phyloP scores from a whole-genome alignment of 2,888 invertebrate species.

The Allolobophora icterica region DNA sequence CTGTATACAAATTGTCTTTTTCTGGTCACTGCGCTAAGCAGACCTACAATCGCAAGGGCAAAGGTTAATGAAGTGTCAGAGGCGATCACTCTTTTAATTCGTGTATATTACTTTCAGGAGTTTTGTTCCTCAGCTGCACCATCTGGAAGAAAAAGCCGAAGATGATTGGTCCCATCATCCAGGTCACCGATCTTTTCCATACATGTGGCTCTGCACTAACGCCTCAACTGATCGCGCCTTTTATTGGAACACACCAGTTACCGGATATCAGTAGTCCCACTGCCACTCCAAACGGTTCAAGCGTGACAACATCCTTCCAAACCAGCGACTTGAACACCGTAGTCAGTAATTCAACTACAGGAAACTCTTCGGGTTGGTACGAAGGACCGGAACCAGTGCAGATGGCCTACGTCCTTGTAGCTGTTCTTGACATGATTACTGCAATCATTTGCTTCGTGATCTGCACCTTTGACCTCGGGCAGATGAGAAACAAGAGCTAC shows the following conservation, averaged over 20 bases:
- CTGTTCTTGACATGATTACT: neutral
- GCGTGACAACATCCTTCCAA: neutral
- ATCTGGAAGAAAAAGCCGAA: constrained; percentile 34
- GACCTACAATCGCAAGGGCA: too few relatives aligned
- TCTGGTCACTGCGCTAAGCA: too few relatives aligned
- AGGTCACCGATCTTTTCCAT: constrained; percentile 32
- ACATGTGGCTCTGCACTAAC: constrained; percentile 30
- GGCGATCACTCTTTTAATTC: too few relatives aligned
- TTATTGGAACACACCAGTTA: neutral
- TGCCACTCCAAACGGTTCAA: neutral
- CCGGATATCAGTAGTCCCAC: neutral
- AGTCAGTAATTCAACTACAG: neutral
- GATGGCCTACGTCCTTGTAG: constrained; percentile 28
- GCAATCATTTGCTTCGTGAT: constrained; percentile 26
- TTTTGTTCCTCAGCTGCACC: constrained; percentile 27
- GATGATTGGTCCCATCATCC: constrained; percentile 35
- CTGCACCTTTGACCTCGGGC: neutral
- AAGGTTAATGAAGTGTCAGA: too few relatives aligned
- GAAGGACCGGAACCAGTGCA: constrained; percentile 28
- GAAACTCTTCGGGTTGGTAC: neutral
- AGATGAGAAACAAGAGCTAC: neutral
- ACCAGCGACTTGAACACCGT: neutral
- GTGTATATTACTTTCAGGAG: neutral
- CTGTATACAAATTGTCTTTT: too few relatives aligned
- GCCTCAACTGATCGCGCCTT: constrained; percentile 33